Conservation (phyloP, 2,888 invertebrate genomes). For the Drosophila merina region DNA sequence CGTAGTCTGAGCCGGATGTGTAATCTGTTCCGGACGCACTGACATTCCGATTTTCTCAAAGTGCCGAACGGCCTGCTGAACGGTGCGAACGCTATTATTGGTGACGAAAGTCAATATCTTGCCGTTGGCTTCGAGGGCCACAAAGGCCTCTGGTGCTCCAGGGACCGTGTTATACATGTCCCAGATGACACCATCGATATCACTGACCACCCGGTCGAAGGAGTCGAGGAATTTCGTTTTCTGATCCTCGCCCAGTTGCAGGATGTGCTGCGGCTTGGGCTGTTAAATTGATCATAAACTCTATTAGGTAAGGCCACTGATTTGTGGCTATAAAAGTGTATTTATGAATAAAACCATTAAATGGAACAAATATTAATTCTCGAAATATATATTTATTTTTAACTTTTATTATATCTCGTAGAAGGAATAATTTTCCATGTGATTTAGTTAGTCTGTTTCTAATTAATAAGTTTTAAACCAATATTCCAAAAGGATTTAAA, state of each 20-base stretch:
- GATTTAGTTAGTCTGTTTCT: too few species aligned
- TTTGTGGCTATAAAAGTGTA: too few species aligned
- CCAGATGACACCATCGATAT: slow-evolving; percentile 87
- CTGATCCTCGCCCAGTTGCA: slow-evolving; percentile 75
- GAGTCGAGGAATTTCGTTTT: slow-evolving; percentile 83
- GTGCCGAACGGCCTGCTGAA: slow-evolving; percentile 67
- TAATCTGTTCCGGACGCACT: slow-evolving; percentile 72
- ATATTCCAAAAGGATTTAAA: too few species aligned
- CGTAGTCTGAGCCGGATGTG: slow-evolving; percentile 84
- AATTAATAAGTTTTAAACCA: too few species aligned
- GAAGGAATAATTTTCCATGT: too few species aligned
- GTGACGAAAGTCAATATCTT: slow-evolving; percentile 84
- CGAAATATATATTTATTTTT: too few species aligned
- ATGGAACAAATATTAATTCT: too few species aligned
- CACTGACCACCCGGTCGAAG: slow-evolving; percentile 86
- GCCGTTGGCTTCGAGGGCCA: slow-evolving; percentile 80
- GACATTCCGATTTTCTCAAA: slow-evolving; percentile 70
- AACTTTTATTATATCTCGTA: too few species aligned
- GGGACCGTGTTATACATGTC: slow-evolving; percentile 72
- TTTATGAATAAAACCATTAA: too few species aligned
- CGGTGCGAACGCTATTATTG: slow-evolving; percentile 82
- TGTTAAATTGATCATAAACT: background rate
- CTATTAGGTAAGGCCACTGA: background rate
- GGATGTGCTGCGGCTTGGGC: slow-evolving; percentile 64
- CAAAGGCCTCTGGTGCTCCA: slow-evolving; percentile 78